Evolutionary conservation across 2,113 vertebrate species (phyloP).

Genomic region (Leuciscus idus): DNA sequence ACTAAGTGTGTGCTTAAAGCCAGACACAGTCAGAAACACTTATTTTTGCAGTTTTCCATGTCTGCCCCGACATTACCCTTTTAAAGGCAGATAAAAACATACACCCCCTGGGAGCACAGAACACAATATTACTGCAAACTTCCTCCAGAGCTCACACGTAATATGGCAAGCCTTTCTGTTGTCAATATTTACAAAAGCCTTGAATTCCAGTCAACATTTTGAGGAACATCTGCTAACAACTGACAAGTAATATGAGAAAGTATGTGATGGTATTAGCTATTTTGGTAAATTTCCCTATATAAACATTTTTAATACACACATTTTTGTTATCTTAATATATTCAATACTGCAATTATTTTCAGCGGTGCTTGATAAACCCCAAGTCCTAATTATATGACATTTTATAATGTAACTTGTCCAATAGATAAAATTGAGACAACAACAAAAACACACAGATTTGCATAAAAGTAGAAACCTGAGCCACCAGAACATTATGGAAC

Average conservation of each 20-base stretch:
- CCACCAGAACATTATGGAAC: not conserved
- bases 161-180: slow-evolving; percentile 26
- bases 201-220: slow-evolving; percentile 39
- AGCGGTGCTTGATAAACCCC: not conserved
- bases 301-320: not conserved
- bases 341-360: not conserved
- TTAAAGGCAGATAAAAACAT: slow-evolving; percentile 25
- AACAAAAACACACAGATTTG: not conserved
- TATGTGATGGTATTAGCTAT: not conserved
- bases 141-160: slow-evolving; percentile 35
- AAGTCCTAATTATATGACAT: not conserved
- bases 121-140: slow-evolving; percentile 32
- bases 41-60: slow-evolving; percentile 2
- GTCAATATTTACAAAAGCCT: slow-evolving; percentile 47
- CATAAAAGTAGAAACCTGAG: not conserved
- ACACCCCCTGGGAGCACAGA: slow-evolving; percentile 14
- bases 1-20: not conserved
- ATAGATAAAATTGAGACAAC: not conserved
- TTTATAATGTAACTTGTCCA: not conserved
- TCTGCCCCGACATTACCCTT: not conserved
- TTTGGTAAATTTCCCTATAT: not conserved
- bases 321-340: not conserved
- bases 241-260: slow-evolving; percentile 34
- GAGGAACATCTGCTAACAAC: slow-evolving; percentile 39
- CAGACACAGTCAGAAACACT: not conserved